These are phyloP conservation scores for Grammomys surdaster DNA, from an alignment of 2,113 vertebrate genomes.

Conservation along the genomic window DNA sequence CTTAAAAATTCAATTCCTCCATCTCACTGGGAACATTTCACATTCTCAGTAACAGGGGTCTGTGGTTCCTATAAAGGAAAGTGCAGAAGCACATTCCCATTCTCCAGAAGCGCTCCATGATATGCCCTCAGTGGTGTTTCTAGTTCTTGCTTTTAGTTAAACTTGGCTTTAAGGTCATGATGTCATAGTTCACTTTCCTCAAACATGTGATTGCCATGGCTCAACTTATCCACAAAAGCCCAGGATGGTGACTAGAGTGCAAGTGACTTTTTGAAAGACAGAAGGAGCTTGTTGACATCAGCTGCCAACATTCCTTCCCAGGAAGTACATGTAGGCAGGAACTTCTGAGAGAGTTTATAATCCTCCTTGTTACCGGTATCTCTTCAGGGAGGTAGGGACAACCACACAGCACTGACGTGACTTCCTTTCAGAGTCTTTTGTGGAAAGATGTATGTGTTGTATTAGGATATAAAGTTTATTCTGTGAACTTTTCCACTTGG, in stretches of 20 bases:
- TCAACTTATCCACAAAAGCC: background rate
- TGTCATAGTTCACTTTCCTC: background rate
- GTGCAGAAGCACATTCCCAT: background rate
- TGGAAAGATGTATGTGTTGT: background rate
- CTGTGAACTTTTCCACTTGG: background rate
- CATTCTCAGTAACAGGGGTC: background rate
- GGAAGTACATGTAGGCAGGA: background rate
- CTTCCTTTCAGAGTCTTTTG: slow-evolving; percentile 26
- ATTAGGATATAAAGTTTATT: background rate
- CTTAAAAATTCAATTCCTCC: background rate
- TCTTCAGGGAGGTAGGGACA: slow-evolving; percentile 22
- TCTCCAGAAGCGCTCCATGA: slow-evolving; percentile 16
- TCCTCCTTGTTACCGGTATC: background rate
- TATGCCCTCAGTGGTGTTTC: background rate
- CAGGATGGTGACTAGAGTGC: background rate
- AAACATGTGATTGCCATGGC: background rate
- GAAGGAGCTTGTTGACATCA: background rate
- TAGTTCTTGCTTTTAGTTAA: background rate
- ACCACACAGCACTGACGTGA: background rate
- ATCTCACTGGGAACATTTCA: background rate
- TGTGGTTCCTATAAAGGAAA: background rate
- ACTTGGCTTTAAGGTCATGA: background rate
- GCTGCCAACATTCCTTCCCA: background rate
- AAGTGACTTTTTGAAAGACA: background rate
- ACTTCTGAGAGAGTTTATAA: slow-evolving; percentile 44